Evolutionary conservation across 2,888 invertebrate species (phyloP).

Genomic region (Eilema caniola): DNA sequence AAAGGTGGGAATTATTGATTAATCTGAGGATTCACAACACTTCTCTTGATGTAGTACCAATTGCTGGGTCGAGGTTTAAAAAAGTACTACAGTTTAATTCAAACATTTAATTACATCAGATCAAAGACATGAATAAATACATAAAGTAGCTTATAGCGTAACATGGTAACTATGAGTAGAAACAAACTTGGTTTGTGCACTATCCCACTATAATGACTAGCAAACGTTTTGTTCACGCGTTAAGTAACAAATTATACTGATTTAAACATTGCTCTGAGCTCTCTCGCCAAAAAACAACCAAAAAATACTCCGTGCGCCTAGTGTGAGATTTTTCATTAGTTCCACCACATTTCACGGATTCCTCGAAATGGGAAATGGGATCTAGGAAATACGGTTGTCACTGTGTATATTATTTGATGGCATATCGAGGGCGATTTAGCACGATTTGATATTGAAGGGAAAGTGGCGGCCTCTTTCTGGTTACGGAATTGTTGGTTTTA

Average conservation of each 20-base stretch:
- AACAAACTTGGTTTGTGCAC: slow-evolving; percentile 50
- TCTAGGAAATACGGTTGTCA: too few species aligned
- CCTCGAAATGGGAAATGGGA: too few species aligned
- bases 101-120: slow-evolving; percentile 25
- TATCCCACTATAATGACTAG: slow-evolving; percentile 47
- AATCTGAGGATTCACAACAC: too few species aligned
- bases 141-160: slow-evolving; percentile 24
- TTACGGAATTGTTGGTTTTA: too few species aligned
- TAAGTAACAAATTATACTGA: slow-evolving; percentile 37
- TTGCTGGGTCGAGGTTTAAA: background rate
- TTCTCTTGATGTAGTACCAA: too few species aligned
- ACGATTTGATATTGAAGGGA: too few species aligned
- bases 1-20: too few species aligned
- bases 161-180: slow-evolving; percentile 41
- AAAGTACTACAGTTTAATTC: slow-evolving; percentile 6
- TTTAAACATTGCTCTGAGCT: slow-evolving; percentile 36
- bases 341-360: background rate
- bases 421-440: too few species aligned
- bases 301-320: background rate
- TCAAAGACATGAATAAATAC: slow-evolving; percentile 25
- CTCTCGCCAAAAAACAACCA: background rate
- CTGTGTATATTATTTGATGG: too few species aligned
- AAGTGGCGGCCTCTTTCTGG: too few species aligned
- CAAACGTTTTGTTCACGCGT: slow-evolving; percentile 28
- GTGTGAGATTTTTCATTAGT: background rate